Percentiles rank a stretch among this genome's conserved stretches.
These are phyloP conservation scores for Caenorhabditis zanzibari DNA, from an alignment of 2,888 invertebrate genomes.

Conservation along the genomic window DNA sequence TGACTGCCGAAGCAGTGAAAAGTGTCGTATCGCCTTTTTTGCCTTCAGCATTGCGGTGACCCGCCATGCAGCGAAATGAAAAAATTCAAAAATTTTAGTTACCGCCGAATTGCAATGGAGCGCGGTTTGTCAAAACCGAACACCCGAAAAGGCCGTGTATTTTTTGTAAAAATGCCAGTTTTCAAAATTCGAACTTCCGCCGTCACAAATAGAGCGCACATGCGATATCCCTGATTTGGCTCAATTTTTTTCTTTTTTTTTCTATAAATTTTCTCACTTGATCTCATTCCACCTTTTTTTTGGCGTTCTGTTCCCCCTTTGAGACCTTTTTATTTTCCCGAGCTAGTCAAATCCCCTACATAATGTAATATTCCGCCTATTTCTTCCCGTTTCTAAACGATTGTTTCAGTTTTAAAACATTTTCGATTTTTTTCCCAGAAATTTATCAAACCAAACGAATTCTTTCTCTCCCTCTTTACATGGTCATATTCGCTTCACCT, in stretches of 20 bases:
- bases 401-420: constrained; percentile 29
- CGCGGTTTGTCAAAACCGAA: too few relatives aligned
- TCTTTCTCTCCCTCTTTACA: constrained; percentile 23
- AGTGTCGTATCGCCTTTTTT: too few relatives aligned
- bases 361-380: constrained; percentile 10
- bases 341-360: constrained; percentile 40
- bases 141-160: too few relatives aligned
- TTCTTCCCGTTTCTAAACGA: background rate
- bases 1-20: too few relatives aligned
- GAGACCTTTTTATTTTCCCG: constrained; percentile 9
- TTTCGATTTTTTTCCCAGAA: constrained; percentile 5
- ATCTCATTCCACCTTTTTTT: constrained; percentile 62
- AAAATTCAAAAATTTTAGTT: too few relatives aligned
- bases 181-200: constrained; percentile 12
- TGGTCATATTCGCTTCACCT: constrained; percentile 53
- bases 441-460: constrained; percentile 13
- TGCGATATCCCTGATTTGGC: background rate
- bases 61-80: too few relatives aligned
- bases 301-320: constrained; percentile 32
- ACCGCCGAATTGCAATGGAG: too few relatives aligned
- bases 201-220: background rate
- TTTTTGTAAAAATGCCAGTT: too few relatives aligned
- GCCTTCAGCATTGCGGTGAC: too few relatives aligned
- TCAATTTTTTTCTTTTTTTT: background rate
- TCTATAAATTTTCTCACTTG: constrained; percentile 13